Conservation (phyloP, 2,113 vertebrate species). For the Phalacrocorax pelagicus region DNA sequence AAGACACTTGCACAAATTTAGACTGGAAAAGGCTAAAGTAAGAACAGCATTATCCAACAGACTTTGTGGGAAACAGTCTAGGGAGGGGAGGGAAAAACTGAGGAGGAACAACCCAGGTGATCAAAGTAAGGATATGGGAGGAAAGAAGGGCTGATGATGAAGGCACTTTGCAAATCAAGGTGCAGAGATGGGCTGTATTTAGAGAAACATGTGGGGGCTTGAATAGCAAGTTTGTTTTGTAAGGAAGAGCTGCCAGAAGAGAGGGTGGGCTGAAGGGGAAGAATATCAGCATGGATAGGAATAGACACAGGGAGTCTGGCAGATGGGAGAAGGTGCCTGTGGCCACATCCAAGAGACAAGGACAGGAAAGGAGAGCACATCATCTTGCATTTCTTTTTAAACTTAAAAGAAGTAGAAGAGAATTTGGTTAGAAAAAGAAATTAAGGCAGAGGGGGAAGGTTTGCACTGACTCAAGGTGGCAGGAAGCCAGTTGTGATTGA, state of each 20-base stretch:
- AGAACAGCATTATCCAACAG: not conserved
- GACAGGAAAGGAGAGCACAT: not conserved
- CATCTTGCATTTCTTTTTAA: not conserved
- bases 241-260: conserved; percentile 27
- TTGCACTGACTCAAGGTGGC: conserved; percentile 39
- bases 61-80: not conserved
- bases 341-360: not conserved
- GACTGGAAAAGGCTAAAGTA: not conserved
- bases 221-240: not conserved
- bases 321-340: not conserved
- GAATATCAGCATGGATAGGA: conserved; percentile 10
- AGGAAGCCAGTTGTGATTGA: conserved; percentile 25
- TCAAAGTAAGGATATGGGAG: not conserved
- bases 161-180: conserved; percentile 5
- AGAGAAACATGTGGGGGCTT: not conserved
- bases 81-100: not conserved
- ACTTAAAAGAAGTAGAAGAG: not conserved
- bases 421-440: conserved; percentile 34
- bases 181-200: not conserved
- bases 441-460: not conserved
- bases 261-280: not conserved
- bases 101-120: not conserved
- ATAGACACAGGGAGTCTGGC: not conserved
- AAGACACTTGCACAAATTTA: not conserved
- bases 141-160: not conserved